Evolutionary conservation across 2,113 vertebrate species (phyloP).

Genomic region (Gymnarchus niloticus): DNA sequence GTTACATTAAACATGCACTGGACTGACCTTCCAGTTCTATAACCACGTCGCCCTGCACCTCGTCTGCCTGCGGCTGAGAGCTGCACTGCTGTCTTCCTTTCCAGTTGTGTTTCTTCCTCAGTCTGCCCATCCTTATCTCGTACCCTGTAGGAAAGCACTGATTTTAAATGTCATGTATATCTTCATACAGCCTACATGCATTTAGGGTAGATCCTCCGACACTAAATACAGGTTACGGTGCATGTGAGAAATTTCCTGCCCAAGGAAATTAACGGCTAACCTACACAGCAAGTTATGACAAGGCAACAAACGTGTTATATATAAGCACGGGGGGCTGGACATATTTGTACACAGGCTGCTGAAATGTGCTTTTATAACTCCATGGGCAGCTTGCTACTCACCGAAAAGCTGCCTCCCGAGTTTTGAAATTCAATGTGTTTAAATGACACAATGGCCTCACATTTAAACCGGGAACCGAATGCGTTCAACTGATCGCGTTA

Average conservation of each 20-base stretch:
- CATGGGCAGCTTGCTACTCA: neutral
- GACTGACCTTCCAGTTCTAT: slow-evolving; percentile 59
- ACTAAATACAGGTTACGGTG: neutral
- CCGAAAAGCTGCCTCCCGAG: neutral
- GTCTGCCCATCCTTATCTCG: slow-evolving; percentile 67
- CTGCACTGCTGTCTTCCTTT: slow-evolving; percentile 64
- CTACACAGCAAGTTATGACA: neutral
- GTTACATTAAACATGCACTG: neutral
- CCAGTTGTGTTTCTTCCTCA: slow-evolving; percentile 78
- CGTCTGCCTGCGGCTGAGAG: slow-evolving; percentile 22
- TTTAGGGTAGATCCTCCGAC: neutral
- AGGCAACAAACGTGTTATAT: neutral
- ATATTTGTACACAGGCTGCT: neutral
- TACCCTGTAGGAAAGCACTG: neutral
- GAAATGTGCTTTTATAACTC: neutral
- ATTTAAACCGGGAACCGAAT: neutral
- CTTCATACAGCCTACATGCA: neutral
- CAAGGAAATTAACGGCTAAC: neutral
- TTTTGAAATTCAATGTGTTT: neutral
- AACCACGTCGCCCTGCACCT: slow-evolving; percentile 42
- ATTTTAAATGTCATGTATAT: neutral
- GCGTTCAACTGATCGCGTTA: neutral
- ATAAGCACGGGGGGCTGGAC: neutral
- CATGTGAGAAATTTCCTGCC: neutral
- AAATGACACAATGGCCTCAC: neutral